Evolutionary conservation across 2,797 vertebrate species (phyloP), one percentile per base, ranked within the genome.

Genomic region (Crossoptilon crossoptilon): DNA sequence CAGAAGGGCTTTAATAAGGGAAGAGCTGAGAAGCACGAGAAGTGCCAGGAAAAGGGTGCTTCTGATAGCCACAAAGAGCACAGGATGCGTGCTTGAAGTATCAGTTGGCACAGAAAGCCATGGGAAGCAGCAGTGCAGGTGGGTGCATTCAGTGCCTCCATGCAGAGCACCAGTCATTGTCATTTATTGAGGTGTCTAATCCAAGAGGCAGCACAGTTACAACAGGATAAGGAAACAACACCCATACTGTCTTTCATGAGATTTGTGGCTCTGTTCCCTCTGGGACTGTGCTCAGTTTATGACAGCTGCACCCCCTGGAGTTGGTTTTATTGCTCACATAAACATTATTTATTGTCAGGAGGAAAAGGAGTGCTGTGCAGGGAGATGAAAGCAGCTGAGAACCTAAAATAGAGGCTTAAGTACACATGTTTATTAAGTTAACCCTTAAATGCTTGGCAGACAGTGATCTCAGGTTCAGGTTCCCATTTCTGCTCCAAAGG

Each of bases 321-420:
- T 48, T 74, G 46, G 48, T n/a, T 93, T 96, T 93, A 93, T 75
- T 91, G 85, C 76, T 91, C 27, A 4, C 74, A 49, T 71, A 86
- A 95, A 95, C 81, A 27, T 70, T 58, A 82, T 60, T 94, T 94
- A 84, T 75, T 87, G 73, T 86, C 62, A 90, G 58, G 79, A 75
- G 79, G 69, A 49, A 88, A 81, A 8, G 35, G 60, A 78, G 49
- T 46, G 26, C 82, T 78, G 64, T 77, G 64, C 66, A 63, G 78
- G 81, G 88, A 96, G 78, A 80, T 73, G 27, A 91, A 94, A 95
- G 79, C 67, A 72, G 41, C 68, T 63, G 51, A 83, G 71, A 64
- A 35, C 64, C 64, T 82, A 73, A 90, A 96, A 75, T 11, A 92
- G 82, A 56, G 55, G 31, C 70, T 73, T 84, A 21, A 92, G 92